Base-by-base conservation (phyloP, 2,888 invertebrate genomes). In the Nudaria mundana region DNA sequence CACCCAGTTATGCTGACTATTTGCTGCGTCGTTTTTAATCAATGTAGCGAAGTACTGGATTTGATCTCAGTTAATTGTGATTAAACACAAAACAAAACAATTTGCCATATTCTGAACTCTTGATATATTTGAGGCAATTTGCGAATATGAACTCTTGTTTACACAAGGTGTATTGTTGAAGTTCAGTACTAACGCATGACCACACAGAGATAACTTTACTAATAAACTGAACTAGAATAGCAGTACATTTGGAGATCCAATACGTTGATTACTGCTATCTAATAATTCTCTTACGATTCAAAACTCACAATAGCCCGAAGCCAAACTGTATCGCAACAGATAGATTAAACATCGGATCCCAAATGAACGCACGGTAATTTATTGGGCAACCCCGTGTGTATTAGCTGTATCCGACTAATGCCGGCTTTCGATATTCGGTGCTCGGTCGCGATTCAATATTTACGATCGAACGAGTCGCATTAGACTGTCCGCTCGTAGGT, bases 361-460 rank as follows among this genome's bases (percentile, higher is more conserved):
- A 87, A 87, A 89, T 88, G 87, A 87, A 87, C 87, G 84, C 71
- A 71, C 72, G 76, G 83, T 87, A 88, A 89, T 87, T 88, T 89
- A 89, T 85, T 73, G 71, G 73, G 79, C 76, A 78, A 77, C 78
- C 85, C 81, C 82, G 77, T 82, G 85, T 86, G 86, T 87, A 87
- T 88, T 87, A 87, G 87, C 87, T 84, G 85, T 87, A 86, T 86
- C 87, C 85, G 82, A 83, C 81, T 88, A 86, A 86, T 86, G 83
- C 82, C 84, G 83, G 85, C 83, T 81, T 86, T 85, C 88, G 88
- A 86, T 86, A 85, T 88, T 88, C 85, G 87, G 83, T 71, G 81
- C 75, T 80, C 82, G 83, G 83, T 81, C 80, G 81, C 84, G 82
- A 81, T 82, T 82, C 82, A 64, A 72, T 83, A 85, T 88, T 87